A percentile compares a stretch with the other conserved stretches of the same genome.
Evolutionary conservation across 2,888 invertebrate genomes (phyloP).

Genomic region (Euphydryas editha): DNA sequence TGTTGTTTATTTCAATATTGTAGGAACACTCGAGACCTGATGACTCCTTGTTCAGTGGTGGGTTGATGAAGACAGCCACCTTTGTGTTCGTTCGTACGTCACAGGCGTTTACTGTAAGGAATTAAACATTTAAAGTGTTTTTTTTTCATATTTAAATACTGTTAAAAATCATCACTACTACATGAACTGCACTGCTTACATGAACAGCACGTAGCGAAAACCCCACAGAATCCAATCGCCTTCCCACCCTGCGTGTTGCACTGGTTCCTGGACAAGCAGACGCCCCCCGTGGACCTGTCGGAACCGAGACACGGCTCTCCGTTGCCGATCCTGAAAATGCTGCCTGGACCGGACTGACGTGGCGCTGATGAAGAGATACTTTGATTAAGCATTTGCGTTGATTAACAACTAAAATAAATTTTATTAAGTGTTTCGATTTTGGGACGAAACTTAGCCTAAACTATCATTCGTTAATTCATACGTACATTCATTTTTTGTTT

Average conservation of each 20-base stretch:
- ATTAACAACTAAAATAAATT: too few species aligned
- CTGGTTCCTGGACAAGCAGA: slow-evolving; percentile 79
- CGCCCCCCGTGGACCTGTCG: slow-evolving; percentile 72
- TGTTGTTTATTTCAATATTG: slow-evolving; percentile 83
- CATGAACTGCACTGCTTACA: too few species aligned
- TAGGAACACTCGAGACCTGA: slow-evolving; percentile 80
- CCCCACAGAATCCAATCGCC: slow-evolving; percentile 78
- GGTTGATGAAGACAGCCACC: slow-evolving; percentile 77
- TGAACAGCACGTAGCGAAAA: slow-evolving; percentile 78
- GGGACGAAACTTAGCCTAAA: too few species aligned
- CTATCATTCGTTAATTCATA: too few species aligned
- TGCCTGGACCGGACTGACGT: slow-evolving; percentile 58
- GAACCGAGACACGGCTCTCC: slow-evolving; percentile 71
- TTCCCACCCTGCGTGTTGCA: slow-evolving; percentile 82
- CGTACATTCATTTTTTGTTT: too few species aligned
- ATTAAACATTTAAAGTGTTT: too few species aligned
- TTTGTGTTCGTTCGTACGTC: slow-evolving; percentile 73
- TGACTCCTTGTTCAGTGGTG: slow-evolving; percentile 68
- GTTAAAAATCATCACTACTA: slow-evolving; percentile 42
- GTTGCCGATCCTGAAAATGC: slow-evolving; percentile 73
- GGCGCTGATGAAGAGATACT: slow-evolving; percentile 49
- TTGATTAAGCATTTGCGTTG: too few species aligned
- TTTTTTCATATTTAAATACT: too few species aligned
- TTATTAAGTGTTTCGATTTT: too few species aligned
- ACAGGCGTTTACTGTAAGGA: slow-evolving; percentile 72